A percentile compares a stretch with the other conserved stretches of the same genome.
Conservation (phyloP, 1,140 invertebrate genomes). For the Drosophila simulans region DNA sequence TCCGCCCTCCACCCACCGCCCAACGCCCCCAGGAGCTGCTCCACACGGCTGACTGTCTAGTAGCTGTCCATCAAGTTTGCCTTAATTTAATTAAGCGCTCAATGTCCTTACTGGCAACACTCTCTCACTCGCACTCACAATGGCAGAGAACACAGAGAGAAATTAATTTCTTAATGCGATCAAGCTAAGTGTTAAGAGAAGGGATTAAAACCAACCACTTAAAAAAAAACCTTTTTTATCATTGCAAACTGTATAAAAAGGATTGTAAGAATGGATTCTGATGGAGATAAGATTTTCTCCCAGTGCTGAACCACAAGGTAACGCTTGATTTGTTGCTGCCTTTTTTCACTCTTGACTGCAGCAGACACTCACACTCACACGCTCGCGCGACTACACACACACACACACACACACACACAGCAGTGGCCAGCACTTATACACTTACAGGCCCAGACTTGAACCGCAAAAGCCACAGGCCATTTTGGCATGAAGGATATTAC, state of each 20-base stretch:
- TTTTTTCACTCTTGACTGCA: slow-evolving; percentile 80
- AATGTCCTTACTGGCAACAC: slow-evolving; percentile 69
- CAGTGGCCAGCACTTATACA: slow-evolving; percentile 35
- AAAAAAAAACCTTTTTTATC: too few species aligned
- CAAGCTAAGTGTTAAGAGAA: too few species aligned
- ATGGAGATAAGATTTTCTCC: neutral
- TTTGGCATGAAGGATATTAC: slow-evolving; percentile 76
- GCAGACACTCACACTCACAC: slow-evolving; percentile 41
- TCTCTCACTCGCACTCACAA: slow-evolving; percentile 26
- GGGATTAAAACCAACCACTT: too few species aligned
- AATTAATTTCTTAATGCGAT: neutral
- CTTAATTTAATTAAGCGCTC: slow-evolving; percentile 83
- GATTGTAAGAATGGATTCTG: too few species aligned
- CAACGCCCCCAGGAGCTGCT: neutral
- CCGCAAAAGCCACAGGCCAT: slow-evolving; percentile 79
- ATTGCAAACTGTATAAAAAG: too few species aligned
- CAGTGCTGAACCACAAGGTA: slow-evolving; percentile 39
- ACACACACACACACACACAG: neutral
- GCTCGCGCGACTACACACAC: slow-evolving; percentile 4
- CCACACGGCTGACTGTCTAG: slow-evolving; percentile 62
- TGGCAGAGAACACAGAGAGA: slow-evolving; percentile 1
- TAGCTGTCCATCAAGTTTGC: slow-evolving; percentile 79
- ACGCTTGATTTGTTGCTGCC: slow-evolving; percentile 77
- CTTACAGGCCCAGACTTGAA: slow-evolving; percentile 61
- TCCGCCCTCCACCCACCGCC: neutral